Conservation (phyloP, 2,113 vertebrate genomes). For the Ochotona curzoniae region DNA sequence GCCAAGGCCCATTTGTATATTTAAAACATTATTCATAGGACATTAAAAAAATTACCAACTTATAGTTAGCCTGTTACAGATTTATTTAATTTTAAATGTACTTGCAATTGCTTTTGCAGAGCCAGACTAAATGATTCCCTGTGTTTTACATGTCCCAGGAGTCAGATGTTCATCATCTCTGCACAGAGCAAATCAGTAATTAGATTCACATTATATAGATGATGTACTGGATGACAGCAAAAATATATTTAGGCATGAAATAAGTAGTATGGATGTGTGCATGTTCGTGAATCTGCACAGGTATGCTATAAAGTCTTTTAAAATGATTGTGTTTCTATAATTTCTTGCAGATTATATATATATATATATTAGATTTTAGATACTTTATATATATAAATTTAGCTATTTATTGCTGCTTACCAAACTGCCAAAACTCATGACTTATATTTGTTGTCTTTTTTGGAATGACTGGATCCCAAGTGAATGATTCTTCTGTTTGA, state of each 20-base stretch:
- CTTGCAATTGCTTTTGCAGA: too few relatives aligned
- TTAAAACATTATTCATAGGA: too few relatives aligned
- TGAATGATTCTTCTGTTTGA: constrained; percentile 28
- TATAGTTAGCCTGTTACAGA: too few relatives aligned
- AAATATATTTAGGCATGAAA: constrained; percentile 43
- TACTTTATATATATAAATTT: not conserved
- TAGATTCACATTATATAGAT: not conserved
- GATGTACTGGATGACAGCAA: not conserved
- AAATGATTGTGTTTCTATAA: constrained; percentile 16
- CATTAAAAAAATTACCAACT: too few relatives aligned
- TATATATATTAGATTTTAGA: too few relatives aligned
- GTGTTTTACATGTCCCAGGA: too few relatives aligned
- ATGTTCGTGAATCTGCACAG: not conserved
- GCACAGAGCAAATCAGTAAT: constrained; percentile 16
- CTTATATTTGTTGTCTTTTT: constrained; percentile 34
- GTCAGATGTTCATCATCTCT: constrained; percentile 8
- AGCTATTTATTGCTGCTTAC: constrained; percentile 16
- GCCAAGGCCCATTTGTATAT: too few relatives aligned
- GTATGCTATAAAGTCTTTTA: not conserved
- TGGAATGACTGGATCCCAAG: not conserved
- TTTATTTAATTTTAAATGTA: too few relatives aligned
- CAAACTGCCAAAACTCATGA: not conserved
- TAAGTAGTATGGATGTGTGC: not conserved
- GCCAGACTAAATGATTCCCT: too few relatives aligned
- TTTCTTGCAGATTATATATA: not conserved